Percentiles rank a stretch among this genome's conserved stretches.
Conservation (phyloP, 53 echinoderm and acorn worm genomes). For the Patiria pectinifera region DNA sequence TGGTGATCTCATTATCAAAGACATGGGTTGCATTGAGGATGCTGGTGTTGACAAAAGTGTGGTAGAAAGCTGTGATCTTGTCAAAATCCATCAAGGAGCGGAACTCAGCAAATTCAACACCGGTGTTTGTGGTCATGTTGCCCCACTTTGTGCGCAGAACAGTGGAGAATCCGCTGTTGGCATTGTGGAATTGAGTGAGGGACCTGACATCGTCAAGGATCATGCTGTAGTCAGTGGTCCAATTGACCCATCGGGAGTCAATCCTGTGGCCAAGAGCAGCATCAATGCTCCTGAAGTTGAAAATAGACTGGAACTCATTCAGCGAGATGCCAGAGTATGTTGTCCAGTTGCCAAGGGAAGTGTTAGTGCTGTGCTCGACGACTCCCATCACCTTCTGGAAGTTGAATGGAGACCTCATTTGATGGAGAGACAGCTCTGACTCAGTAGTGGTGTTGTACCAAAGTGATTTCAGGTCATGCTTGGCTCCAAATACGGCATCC, state of each 20-base stretch:
- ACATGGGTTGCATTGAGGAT: conserved; percentile 60
- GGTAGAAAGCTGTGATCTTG: conserved; percentile 47
- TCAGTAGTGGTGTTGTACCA: conserved; percentile 52
- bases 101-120: conserved; percentile 58
- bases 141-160: conserved; percentile 46
- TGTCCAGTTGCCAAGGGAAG: conserved; percentile 58
- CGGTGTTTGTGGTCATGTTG: conserved; percentile 55
- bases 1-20: conserved; percentile 40
- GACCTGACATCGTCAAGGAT: conserved; percentile 43
- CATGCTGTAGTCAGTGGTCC: conserved; percentile 42
- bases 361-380: conserved; percentile 59
- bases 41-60: conserved; percentile 58
- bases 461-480: conserved; percentile 29
- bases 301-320: conserved; percentile 16
- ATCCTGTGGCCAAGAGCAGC: conserved; percentile 56
- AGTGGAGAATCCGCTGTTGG: conserved; percentile 54
- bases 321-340: conserved; percentile 53
- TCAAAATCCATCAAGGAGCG: conserved; percentile 55
- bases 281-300: conserved; percentile 50
- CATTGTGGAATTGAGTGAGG: conserved; percentile 30
- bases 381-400: conserved; percentile 56
- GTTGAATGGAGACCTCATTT: conserved; percentile 41
- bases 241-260: conserved; percentile 64
- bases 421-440: conserved; percentile 46
- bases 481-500: conserved; percentile 39